Base-by-base conservation (phyloP, 2,888 invertebrate species). In the Tinea semifulvella region DNA sequence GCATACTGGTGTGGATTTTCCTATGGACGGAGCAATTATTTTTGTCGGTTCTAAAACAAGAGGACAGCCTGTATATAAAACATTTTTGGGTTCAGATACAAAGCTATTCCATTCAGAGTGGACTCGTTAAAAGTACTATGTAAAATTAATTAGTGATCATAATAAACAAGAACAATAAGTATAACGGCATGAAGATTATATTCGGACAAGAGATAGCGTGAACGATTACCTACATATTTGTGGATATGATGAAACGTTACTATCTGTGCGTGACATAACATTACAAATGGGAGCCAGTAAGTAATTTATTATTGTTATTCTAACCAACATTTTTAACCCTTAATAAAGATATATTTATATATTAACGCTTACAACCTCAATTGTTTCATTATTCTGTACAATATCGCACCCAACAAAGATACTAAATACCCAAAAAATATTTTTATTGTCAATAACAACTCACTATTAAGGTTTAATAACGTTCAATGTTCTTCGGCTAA, bases 211-310 rank as follows among this genome's bases (percentile, higher is more conserved):
- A 18, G 36, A 36, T 36, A 36, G 36, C 7, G 4, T 14, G 8
- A 10, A 18, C 3, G 36, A 36, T 36, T 36, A 36, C 36, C 16
- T 10, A 36, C 18, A 36, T 36, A 36, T 36, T 36, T 18, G 16
- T 36, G 36, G 18, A 36, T 36, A 40, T 40, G 40, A 22, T 40
- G n/a, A 31, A 11, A 31, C 13, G 4, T 31, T 22, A 22, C 22
- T 17, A 40, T 40, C 14, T 40, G 22, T 14, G 11, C 17, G 40
- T 40, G 22, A 40, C 40, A 40, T 40, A 40, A 40, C 22, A 6
- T 17, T 40, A 22, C 40, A 20, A 40, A 40, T 40, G 40, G 40
- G 40, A 40, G 22, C 22, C 40, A 22, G 40, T 40, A 40, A 40
- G 20, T 40, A 38, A n/a, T n/a, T n/a, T n/a, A n/a, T n/a, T n/a